Evolutionary conservation across 2,888 invertebrate genomes (phyloP).

Genomic region (Cordilura impudica): DNA sequence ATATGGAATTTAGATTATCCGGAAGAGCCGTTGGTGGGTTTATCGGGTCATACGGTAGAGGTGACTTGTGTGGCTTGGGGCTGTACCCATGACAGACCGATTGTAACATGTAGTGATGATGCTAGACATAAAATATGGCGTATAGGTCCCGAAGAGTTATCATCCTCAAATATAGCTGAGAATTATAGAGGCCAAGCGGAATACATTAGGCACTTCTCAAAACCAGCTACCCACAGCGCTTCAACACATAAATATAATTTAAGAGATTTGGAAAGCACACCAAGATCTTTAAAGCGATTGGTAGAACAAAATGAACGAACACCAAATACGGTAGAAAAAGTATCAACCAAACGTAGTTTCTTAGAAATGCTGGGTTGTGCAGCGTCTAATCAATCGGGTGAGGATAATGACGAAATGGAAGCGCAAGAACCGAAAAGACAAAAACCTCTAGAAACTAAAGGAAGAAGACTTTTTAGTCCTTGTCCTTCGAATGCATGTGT

Average conservation of each 20-base stretch:
- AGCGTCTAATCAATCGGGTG: constrained; percentile 52
- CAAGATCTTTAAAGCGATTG: constrained; percentile 78
- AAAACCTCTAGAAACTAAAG: constrained; percentile 73
- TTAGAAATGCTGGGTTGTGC: constrained; percentile 72
- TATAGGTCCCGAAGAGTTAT: constrained; percentile 80
- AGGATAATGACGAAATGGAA: constrained; percentile 64
- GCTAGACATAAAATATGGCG: constrained; percentile 88
- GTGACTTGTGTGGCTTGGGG: constrained; percentile 94
- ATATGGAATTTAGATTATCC: constrained; percentile 87
- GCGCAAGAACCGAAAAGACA: constrained; percentile 76
- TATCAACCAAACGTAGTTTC: constrained; percentile 72
- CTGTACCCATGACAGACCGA: constrained; percentile 79
- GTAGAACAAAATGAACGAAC: constrained; percentile 76
- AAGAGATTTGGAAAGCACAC: constrained; percentile 78
- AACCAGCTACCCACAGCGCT: constrained; percentile 26
- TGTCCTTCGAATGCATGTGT: constrained; percentile 61
- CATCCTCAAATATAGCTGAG: constrained; percentile 73
- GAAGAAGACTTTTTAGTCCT: constrained; percentile 79
- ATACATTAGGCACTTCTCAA: constrained; percentile 71
- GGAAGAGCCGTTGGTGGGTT: constrained; percentile 83
- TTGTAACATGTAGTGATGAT: constrained; percentile 92
- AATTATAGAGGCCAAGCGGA: constrained; percentile 79
- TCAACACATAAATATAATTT: constrained; percentile 71
- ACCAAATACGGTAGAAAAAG: constrained; percentile 73
- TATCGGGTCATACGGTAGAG: constrained; percentile 89